Conservation (phyloP, 1,140 invertebrate genomes). For the Brachionus paranguensis region DNA sequence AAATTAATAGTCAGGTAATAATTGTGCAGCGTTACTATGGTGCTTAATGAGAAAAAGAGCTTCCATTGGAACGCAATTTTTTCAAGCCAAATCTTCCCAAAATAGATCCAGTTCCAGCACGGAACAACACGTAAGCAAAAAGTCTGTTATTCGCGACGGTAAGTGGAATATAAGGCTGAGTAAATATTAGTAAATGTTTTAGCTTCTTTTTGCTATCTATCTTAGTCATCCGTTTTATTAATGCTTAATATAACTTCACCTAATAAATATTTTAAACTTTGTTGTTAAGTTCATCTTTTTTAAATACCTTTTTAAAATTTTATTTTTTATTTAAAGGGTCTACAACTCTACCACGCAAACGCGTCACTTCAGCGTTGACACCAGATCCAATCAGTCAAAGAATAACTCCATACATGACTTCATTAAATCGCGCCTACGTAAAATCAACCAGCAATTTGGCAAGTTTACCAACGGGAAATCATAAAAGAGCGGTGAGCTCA, state of each 20-base stretch:
- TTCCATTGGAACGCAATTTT: background rate
- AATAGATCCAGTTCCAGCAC: background rate
- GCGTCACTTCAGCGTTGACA: background rate
- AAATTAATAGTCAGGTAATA: background rate
- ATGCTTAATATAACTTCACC: background rate
- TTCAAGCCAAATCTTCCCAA: background rate
- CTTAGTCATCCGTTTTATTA: background rate
- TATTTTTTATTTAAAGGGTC: background rate
- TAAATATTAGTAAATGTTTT: background rate
- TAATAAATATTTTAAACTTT: background rate
- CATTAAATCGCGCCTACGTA: background rate
- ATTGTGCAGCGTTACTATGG: constrained; percentile 7
- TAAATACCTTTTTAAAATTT: background rate
- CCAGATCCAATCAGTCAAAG: background rate
- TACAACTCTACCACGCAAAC: constrained; percentile 5
- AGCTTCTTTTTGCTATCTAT: background rate
- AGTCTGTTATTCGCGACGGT: background rate
- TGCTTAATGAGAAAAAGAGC: constrained; percentile 40
- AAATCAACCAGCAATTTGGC: constrained; percentile 27
- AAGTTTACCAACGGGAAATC: background rate
- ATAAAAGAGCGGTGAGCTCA: background rate
- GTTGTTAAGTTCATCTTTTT: background rate
- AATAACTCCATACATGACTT: background rate
- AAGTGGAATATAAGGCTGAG: background rate
- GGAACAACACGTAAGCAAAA: background rate